A percentile compares a stretch with the other conserved stretches of the same genome.
These are phyloP conservation scores for Pitta sordida DNA, from an alignment of 2,113 vertebrate species.

Conservation along the genomic window DNA sequence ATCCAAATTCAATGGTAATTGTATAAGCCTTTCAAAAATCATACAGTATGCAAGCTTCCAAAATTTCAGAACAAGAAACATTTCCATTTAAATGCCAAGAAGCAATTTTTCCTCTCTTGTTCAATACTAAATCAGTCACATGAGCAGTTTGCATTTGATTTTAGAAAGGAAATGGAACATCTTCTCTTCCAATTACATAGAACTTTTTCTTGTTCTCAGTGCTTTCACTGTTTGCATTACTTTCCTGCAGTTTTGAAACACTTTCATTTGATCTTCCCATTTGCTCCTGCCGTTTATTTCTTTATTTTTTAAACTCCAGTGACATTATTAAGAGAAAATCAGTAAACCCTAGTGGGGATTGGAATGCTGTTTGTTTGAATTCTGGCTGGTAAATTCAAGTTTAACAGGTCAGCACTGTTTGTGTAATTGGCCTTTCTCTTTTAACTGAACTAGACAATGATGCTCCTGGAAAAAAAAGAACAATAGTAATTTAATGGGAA, in stretches of 20 bases:
- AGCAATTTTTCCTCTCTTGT: constrained; percentile 44
- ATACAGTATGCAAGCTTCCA: constrained; percentile 63
- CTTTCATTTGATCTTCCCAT: not conserved
- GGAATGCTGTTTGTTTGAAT: not conserved
- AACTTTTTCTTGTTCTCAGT: constrained; percentile 38
- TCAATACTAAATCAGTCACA: constrained; percentile 49
- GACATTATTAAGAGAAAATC: not conserved
- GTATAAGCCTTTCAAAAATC: constrained; percentile 59
- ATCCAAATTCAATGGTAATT: constrained; percentile 53
- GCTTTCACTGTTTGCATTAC: not conserved
- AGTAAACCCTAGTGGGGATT: not conserved
- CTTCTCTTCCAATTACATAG: constrained; percentile 45
- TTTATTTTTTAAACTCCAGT: not conserved
- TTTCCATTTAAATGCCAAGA: constrained; percentile 60
- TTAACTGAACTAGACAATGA: constrained; percentile 41
- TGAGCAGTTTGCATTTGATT: constrained; percentile 52
- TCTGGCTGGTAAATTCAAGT: not conserved
- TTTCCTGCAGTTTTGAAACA: constrained; percentile 1
- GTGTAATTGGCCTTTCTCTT: constrained; percentile 35
- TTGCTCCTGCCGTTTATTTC: not conserved
- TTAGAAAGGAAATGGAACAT: constrained; percentile 63
- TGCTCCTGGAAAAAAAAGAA: not conserved
- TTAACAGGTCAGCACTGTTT: constrained; percentile 17
- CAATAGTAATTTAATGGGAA: constrained; percentile 13
- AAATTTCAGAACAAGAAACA: constrained; percentile 57